Base-by-base conservation (phyloP, 1,140 invertebrate genomes). In the Apis cerana region DNA sequence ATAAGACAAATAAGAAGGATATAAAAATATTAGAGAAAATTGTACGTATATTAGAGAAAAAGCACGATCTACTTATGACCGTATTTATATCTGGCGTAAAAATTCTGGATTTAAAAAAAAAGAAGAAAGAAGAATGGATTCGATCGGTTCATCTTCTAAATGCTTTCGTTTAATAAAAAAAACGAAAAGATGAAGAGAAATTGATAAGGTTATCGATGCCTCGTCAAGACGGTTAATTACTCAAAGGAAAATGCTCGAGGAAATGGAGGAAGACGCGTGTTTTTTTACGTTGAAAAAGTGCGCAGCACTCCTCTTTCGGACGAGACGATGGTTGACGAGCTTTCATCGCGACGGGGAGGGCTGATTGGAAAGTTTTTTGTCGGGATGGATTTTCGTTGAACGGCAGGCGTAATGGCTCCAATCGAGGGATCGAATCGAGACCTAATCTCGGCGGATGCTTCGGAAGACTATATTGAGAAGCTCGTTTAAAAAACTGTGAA, bases 181-280 rank as follows among this genome's bases (percentile, higher is more conserved):
- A 61, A 86, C 67, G 12, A 33, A 61, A 33, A 21, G n/a, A 23
- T 59, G 64, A 61, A 59, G 62, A 43, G 54, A 79, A 61, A 87
- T 87, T 83, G 86, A 87, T 83, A 71, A 69, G 75, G 65, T 75
- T 74, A 62, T 82, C 72, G 85, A 71, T 72, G 75, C 33, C 27
- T 85, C 71, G 62, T 59, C 61, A 43, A 43, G 54, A 64, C 59
- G 61, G 75, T 68, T 87, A 87, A 87, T 87, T 87, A 85, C 59
- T 87, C 71, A 71, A 86, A 75, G 80, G 33, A 85, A 19, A 23
- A 43, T 19, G 12, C 2, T 13, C 12, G 27, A 15, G 50, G 23
- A 64, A 23, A n/a, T 4, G 23, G 9, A 48, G n/a, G 21, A 17
- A 17, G 56, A 74, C 11, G 54, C n/a, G 19, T 23, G 71, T 59